Evolutionary conservation across 2,888 invertebrate genomes (phyloP).

Genomic region (Agonopterix arenella): DNA sequence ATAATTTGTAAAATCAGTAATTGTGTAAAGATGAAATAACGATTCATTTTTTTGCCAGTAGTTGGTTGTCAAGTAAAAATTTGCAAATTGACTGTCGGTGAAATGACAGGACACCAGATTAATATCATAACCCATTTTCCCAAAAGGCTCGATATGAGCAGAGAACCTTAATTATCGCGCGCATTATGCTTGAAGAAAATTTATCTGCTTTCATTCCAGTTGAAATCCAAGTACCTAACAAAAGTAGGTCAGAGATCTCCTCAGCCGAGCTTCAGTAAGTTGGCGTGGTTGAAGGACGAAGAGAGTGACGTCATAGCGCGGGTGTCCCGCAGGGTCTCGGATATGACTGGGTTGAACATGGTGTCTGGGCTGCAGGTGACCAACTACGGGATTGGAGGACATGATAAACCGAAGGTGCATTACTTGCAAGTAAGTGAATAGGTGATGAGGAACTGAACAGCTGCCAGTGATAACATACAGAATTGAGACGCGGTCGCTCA

Average conservation of each 20-base stretch:
- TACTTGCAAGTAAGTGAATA: no score
- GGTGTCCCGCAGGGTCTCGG: slow-evolving; percentile 86
- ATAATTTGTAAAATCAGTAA: no score
- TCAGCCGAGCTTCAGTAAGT: slow-evolving; percentile 90
- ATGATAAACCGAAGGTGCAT: no score
- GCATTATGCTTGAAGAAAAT: neutral
- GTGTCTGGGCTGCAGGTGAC: slow-evolving; percentile 92
- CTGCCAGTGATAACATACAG: no score
- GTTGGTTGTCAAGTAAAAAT: no score
- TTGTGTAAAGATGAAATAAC: no score
- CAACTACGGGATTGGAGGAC: slow-evolving; percentile 98
- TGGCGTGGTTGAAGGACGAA: slow-evolving; percentile 93
- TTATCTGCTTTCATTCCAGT: slow-evolving; percentile 43
- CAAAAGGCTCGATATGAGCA: neutral
- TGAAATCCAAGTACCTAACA: neutral
- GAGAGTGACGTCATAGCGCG: slow-evolving; percentile 86
- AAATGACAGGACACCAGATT: no score
- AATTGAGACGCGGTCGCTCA: no score
- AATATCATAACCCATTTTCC: neutral
- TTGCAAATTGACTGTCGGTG: no score
- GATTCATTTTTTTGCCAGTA: no score
- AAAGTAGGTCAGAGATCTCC: slow-evolving; percentile 89
- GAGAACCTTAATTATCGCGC: neutral
- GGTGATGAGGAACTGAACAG: neutral
- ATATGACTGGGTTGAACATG: slow-evolving; percentile 92